Evolutionary conservation across 1,140 invertebrate genomes (phyloP).

Genomic region (Geopemphigus sp.): DNA sequence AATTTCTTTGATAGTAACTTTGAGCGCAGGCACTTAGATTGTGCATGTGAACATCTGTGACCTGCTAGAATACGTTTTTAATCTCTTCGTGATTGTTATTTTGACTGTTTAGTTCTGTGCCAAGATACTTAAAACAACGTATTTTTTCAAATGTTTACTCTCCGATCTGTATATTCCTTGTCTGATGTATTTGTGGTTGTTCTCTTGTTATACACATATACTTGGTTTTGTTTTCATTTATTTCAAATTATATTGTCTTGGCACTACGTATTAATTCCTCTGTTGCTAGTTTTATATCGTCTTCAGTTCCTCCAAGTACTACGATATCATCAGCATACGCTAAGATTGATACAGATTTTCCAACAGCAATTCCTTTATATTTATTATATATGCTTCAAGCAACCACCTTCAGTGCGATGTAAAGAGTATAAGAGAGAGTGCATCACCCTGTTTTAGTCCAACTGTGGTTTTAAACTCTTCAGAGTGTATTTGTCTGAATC

Average conservation of each 20-base stretch:
- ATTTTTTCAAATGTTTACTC: too few relatives aligned
- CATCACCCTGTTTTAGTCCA: conserved; percentile 13
- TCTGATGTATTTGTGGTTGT: too few relatives aligned
- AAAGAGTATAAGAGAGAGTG: conserved; percentile 7
- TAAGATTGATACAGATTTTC: neutral
- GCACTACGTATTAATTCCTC: neutral
- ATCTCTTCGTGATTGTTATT: too few relatives aligned
- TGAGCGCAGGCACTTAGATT: too few relatives aligned
- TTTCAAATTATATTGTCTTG: conserved; percentile 16
- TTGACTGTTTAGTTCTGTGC: too few relatives aligned
- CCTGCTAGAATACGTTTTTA: too few relatives aligned
- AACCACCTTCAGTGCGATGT: neutral
- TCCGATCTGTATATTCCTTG: too few relatives aligned
- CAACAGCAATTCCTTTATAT: conserved; percentile 5
- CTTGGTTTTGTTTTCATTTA: conserved; percentile 7
- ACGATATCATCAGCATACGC: neutral
- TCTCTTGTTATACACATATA: conserved; percentile 4
- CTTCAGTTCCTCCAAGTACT: conserved; percentile 11
- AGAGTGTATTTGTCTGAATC: neutral
- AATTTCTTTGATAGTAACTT: neutral
- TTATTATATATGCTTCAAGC: neutral
- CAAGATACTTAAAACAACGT: too few relatives aligned
- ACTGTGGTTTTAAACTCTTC: conserved; percentile 50
- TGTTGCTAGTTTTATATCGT: conserved; percentile 1
- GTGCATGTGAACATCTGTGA: too few relatives aligned